Evolutionary conservation across 2,888 invertebrate species (phyloP).

Genomic region (Anarsia innoxiella): DNA sequence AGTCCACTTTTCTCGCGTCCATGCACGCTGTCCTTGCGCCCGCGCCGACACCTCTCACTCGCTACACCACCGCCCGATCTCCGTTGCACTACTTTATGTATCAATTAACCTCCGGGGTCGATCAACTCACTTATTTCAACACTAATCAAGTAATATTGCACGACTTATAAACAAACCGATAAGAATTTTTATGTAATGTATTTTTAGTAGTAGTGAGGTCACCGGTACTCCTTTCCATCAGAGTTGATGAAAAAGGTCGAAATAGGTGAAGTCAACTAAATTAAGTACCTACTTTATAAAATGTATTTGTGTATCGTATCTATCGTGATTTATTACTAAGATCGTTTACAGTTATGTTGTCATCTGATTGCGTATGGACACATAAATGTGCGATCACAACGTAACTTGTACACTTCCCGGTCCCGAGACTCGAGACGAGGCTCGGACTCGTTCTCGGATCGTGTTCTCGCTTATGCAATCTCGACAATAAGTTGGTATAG

Average conservation of each 20-base stretch:
- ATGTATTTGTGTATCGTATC: too few relatives aligned
- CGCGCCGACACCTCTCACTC: constrained; percentile 8
- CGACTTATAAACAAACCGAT: too few relatives aligned
- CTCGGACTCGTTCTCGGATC: neutral
- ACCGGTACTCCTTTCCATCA: too few relatives aligned
- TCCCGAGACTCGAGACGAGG: neutral
- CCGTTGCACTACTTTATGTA: neutral
- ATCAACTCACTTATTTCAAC: neutral
- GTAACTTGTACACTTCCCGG: constrained; percentile 7
- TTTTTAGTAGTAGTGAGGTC: too few relatives aligned
- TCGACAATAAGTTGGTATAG: neutral
- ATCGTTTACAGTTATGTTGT: too few relatives aligned
- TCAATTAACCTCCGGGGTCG: neutral
- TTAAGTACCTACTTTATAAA: too few relatives aligned
- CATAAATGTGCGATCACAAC: neutral
- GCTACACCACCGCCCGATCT: constrained; percentile 4
- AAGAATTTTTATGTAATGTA: too few relatives aligned
- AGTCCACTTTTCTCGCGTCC: constrained; percentile 9
- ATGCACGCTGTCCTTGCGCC: constrained; percentile 8
- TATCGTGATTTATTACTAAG: too few relatives aligned
- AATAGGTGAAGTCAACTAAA: too few relatives aligned
- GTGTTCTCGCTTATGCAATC: constrained; percentile 5
- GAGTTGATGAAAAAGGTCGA: too few relatives aligned
- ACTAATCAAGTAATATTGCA: neutral
- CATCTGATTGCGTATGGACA: constrained; percentile 2